These are phyloP conservation scores for Loxodonta africana DNA, from an alignment of 2,113 vertebrate genomes.

Conservation along the genomic window DNA sequence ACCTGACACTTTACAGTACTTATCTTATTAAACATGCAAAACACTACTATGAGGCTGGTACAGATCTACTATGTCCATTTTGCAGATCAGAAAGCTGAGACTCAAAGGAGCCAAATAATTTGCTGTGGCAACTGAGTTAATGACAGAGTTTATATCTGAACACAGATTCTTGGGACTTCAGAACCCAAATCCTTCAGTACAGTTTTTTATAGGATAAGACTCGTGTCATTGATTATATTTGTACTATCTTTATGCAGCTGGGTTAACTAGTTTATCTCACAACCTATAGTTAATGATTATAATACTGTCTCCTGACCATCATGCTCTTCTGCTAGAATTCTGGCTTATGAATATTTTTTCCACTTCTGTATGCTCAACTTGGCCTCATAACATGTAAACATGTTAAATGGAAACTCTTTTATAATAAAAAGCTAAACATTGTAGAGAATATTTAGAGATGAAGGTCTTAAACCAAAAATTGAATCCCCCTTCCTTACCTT, in stretches of 20 bases:
- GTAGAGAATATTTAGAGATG: too few species aligned
- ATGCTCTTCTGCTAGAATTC: background rate
- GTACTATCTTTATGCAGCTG: background rate
- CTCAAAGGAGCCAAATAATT: constrained; percentile 18
- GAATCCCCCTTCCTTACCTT: too few species aligned
- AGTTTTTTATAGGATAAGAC: background rate
- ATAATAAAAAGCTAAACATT: constrained; percentile 20
- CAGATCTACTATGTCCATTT: background rate
- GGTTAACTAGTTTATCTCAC: background rate
- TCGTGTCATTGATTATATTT: background rate
- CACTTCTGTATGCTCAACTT: background rate
- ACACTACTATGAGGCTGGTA: background rate
- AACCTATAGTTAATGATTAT: background rate
- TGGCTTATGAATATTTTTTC: background rate
- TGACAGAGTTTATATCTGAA: background rate
- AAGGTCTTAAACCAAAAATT: background rate
- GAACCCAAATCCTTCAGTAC: background rate
- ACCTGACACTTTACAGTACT: background rate
- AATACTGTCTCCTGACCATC: background rate
- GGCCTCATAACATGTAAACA: background rate
- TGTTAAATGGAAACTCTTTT: background rate
- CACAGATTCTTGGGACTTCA: background rate
- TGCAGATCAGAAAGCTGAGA: background rate
- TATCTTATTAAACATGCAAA: background rate
- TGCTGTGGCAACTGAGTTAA: background rate